Conservation (phyloP, 2,888 invertebrate genomes). For the Cyrtodaria siliqua region DNA sequence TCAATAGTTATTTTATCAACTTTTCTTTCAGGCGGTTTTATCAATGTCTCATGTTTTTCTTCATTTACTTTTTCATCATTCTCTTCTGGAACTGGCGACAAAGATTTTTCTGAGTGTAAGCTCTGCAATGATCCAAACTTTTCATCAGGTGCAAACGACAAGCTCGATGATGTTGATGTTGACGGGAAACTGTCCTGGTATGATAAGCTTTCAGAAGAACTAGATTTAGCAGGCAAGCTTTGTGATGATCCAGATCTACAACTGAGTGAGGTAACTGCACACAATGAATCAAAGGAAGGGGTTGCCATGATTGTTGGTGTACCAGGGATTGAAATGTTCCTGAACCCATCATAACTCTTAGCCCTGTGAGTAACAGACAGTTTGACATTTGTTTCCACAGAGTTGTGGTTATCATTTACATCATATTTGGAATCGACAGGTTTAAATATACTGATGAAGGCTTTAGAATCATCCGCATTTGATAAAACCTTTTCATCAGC, state of each 20-base stretch:
- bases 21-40: not conserved
- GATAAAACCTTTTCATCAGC: constrained; percentile 18
- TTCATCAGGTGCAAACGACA: constrained; percentile 40
- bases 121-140: constrained; percentile 51
- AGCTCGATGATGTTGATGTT: constrained; percentile 44
- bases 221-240: constrained; percentile 49
- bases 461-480: not conserved
- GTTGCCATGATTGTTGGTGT: constrained; percentile 58
- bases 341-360: constrained; percentile 48
- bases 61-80: constrained; percentile 12
- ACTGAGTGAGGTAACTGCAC: constrained; percentile 55
- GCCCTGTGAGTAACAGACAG: constrained; percentile 31
- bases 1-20: not conserved
- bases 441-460: constrained; percentile 43
- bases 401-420: not conserved
- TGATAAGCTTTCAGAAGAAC: constrained; percentile 46
- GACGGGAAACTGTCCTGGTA: constrained; percentile 27
- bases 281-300: constrained; percentile 61
- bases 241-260: constrained; percentile 47
- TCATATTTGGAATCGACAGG: constrained; percentile 11
- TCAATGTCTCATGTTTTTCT: not conserved
- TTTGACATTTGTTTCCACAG: not conserved
- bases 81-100: constrained; percentile 53
- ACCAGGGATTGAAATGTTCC: constrained; percentile 33
- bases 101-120: constrained; percentile 51